phyloP scores from a whole-genome alignment of 1,140 invertebrate species.

The Aphidius ervi region DNA sequence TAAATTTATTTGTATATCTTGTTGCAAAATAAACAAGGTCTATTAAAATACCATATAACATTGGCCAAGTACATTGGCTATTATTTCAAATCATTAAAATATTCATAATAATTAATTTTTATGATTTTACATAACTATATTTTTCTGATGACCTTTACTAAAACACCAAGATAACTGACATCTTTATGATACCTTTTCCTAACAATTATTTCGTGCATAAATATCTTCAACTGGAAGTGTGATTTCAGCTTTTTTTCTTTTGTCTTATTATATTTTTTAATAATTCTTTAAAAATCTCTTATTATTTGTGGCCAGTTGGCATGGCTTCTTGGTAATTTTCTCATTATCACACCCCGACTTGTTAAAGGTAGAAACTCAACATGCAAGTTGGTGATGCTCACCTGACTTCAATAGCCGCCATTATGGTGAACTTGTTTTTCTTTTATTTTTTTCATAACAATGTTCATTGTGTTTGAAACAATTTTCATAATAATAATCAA shows the following conservation, averaged over 20 bases:
- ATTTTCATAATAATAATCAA: too few relatives aligned
- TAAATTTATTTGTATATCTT: too few relatives aligned
- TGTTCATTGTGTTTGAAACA: background rate
- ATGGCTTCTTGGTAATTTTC: slow-evolving; percentile 26
- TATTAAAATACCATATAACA: too few relatives aligned
- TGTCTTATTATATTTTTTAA: background rate
- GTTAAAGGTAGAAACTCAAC: background rate
- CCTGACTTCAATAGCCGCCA: background rate
- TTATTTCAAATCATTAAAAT: too few relatives aligned
- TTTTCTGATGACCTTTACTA: too few relatives aligned
- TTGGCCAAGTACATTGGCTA: too few relatives aligned
- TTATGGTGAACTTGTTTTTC: background rate
- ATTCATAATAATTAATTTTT: too few relatives aligned
- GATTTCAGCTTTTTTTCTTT: background rate
- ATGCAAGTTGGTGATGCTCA: slow-evolving; percentile 1
- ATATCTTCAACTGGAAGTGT: too few relatives aligned
- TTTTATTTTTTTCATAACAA: background rate
- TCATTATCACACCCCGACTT: slow-evolving; percentile 34
- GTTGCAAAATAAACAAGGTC: too few relatives aligned
- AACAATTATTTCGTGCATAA: too few relatives aligned
- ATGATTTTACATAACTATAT: background rate
- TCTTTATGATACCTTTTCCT: too few relatives aligned
- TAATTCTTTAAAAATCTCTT: background rate
- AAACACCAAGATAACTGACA: too few relatives aligned
- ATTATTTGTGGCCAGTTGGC: background rate